Evolutionary conservation across 2,888 invertebrate species (phyloP), one percentile per base, ranked within the genome.

Genomic region (Gastracanthus pulcherrimus): DNA sequence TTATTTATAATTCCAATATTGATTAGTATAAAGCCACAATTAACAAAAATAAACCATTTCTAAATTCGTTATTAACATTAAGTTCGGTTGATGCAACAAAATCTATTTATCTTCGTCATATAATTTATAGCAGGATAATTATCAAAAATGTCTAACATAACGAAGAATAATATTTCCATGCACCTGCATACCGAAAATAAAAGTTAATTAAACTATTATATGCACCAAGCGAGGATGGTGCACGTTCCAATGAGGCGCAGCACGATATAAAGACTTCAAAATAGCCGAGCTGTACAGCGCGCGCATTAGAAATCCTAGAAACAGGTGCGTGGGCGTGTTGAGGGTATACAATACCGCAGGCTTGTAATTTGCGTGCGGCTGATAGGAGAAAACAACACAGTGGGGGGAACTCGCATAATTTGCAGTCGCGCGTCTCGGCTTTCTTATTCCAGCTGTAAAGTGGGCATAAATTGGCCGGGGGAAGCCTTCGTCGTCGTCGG

Each of bases 241-340:
- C n/a, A n/a, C n/a, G n/a, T n/a, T n/a, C n/a, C n/a, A n/a, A n/a
- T n/a, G n/a, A n/a, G n/a, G n/a, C 13, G 38, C 38, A 16, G n/a
- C 51, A 31, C 9, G 58, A 55, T 64, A 80, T 80, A 45, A 71
- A 80, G 70, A 70, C 70, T 55, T 80, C 41, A 64, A 70, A 45
- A 64, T 55, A 70, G 31, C 19, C 64, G 71, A 23, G 34, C n/a
- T n/a, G n/a, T n/a, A n/a, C n/a, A n/a, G n/a, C n/a, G n/a, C 11
- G 26, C 7, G 62, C 62, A 78, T 70, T 77, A 76, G 77, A 76
- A 76, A 71, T 82, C 72, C 72, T 79, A 79, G 82, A 79, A 82
- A 82, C 79, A 82, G 82, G 76, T 79, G 79, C 67, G 82, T 76
- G 58, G 82, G 79, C 76, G 76, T 60, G 51, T 62, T 69, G 23